Percentiles rank a stretch among this genome's conserved stretches.
Evolutionary conservation across 2,113 vertebrate species (phyloP).

Genomic region (Atrichornis clamosus): DNA sequence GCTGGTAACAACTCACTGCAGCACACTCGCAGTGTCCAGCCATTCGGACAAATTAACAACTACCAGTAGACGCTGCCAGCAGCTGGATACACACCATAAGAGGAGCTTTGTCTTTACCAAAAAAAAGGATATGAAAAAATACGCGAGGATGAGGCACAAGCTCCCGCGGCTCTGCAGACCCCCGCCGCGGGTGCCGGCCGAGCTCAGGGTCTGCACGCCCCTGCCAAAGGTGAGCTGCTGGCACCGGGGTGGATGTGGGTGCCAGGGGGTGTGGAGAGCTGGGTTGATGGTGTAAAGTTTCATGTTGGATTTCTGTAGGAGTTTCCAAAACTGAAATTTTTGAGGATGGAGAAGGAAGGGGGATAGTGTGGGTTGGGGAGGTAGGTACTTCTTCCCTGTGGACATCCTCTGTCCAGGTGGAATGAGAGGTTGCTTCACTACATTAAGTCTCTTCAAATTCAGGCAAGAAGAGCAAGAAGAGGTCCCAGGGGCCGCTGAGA

Average conservation of each 20-base stretch:
- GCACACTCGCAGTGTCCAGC: accelerated
- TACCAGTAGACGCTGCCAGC: background rate
- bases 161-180: background rate
- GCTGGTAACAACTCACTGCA: background rate
- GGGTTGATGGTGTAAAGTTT: background rate
- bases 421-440: background rate
- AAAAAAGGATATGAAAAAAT: constrained; percentile 43
- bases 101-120: background rate
- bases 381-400: background rate
- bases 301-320: background rate
- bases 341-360: background rate
- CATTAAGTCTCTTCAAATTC: background rate
- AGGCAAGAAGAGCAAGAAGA: background rate
- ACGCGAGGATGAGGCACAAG: background rate
- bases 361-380: background rate
- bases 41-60: background rate
- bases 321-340: background rate
- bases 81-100: background rate
- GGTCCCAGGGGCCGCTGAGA: background rate
- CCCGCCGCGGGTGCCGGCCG: accelerated
- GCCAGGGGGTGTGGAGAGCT: background rate
- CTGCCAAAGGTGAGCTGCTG: constrained; percentile 43
- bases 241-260: background rate
- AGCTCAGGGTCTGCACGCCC: background rate
- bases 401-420: background rate